A percentile compares a stretch with the other conserved stretches of the same genome.
Evolutionary conservation across 30 jellyfish, hydroid and myxozoan genomes (phyloP).

Genomic region (Pelagia noctiluca): DNA sequence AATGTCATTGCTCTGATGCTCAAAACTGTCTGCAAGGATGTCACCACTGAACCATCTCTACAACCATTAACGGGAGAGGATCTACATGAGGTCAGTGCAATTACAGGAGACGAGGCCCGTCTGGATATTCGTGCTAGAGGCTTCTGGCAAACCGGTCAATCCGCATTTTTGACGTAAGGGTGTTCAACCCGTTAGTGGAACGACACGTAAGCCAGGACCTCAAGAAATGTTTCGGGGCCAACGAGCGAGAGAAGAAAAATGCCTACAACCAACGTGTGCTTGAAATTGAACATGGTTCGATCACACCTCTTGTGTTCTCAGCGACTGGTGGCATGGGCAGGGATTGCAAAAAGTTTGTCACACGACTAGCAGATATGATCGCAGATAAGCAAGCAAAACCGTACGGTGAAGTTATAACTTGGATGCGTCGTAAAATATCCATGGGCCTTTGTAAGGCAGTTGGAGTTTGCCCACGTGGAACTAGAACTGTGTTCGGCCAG

Average conservation of each 20-base stretch:
- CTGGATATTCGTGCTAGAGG: constrained; percentile 54
- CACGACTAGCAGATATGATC: too few species aligned
- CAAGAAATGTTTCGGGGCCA: constrained; percentile 11
- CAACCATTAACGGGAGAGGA: constrained; percentile 10
- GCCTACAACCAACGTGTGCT: constrained; percentile 1
- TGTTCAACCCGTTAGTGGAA: constrained; percentile 35
- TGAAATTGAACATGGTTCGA: not conserved
- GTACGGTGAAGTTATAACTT: too few species aligned
- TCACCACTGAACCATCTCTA: not conserved
- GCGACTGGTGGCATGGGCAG: constrained; percentile 40
- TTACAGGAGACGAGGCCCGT: constrained; percentile 49
- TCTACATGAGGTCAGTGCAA: not conserved
- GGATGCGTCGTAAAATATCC: too few species aligned
- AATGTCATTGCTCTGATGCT: constrained; percentile 11
- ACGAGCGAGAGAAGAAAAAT: constrained; percentile 17
- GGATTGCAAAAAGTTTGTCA: constrained; percentile 8
- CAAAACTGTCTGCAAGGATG: constrained; percentile 10
- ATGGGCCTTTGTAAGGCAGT: too few species aligned
- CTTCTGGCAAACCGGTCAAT: constrained; percentile 41
- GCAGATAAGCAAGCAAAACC: too few species aligned
- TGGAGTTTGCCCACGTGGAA: too few species aligned
- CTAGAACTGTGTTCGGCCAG: too few species aligned
- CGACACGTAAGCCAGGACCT: constrained; percentile 25
- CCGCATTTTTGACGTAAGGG: constrained; percentile 36
- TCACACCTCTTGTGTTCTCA: not conserved